Conservation (phyloP, 2,797 vertebrate species). For the Scyliorhinus canicula region DNA sequence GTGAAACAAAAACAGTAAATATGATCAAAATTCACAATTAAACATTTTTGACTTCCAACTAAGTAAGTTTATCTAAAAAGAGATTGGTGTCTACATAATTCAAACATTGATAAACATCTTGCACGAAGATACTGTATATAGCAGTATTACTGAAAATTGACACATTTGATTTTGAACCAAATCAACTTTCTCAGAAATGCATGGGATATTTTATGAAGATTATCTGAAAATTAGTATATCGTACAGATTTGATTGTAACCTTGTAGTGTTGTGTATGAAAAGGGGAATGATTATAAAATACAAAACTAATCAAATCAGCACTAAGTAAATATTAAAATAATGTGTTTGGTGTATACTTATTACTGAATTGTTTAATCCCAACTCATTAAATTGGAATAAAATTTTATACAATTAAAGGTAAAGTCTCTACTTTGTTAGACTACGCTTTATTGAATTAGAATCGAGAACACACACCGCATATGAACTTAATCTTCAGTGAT, state of each 20-base stretch:
- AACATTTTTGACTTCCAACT: not conserved
- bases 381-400: slow-evolving; percentile 8
- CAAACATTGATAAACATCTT: not conserved
- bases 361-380: slow-evolving; percentile 25
- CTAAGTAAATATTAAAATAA: slow-evolving; percentile 2
- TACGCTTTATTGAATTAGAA: not conserved
- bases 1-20: not conserved
- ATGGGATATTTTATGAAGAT: not conserved
- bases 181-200: not conserved
- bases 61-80: not conserved
- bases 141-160: not conserved
- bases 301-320: slow-evolving; percentile 8
- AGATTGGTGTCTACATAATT: not conserved
- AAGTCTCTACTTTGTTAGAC: not conserved
- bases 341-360: not conserved
- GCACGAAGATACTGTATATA: not conserved
- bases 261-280: not conserved
- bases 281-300: slow-evolving; percentile 2
- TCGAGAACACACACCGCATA: not conserved
- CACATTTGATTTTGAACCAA: not conserved
- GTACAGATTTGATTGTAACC: not conserved
- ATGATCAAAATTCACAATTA: not conserved
- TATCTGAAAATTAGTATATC: slow-evolving; percentile 1
- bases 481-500: not conserved
- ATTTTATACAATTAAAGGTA: not conserved